phyloP scores from a whole-genome alignment of 2,797 vertebrate genomes.

The Gobio occitaniae region DNA sequence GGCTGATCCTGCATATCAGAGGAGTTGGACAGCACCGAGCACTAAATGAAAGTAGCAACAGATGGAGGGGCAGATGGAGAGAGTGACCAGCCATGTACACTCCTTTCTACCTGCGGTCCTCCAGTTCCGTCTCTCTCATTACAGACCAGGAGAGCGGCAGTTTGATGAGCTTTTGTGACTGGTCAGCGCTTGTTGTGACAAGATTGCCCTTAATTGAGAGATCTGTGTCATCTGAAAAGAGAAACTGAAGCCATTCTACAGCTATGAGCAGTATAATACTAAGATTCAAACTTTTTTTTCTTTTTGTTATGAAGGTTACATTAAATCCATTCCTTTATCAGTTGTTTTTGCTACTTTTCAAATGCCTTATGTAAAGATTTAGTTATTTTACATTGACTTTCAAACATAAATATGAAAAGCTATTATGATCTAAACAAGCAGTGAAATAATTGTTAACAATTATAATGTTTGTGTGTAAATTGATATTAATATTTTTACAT shows the following conservation, averaged over 20 bases:
- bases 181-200: slow-evolving; percentile 41
- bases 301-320: neutral
- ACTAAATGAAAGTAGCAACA: slow-evolving; percentile 82
- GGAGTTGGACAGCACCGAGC: slow-evolving; percentile 79
- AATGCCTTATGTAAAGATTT: neutral
- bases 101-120: slow-evolving; percentile 80
- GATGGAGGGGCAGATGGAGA: slow-evolving; percentile 85
- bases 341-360: neutral
- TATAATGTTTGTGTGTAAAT: neutral
- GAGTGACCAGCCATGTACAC: slow-evolving; percentile 80
- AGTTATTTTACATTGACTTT: neutral
- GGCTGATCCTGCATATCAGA: slow-evolving; percentile 63
- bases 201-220: slow-evolving; percentile 41
- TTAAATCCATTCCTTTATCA: neutral
- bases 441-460: neutral
- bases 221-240: slow-evolving; percentile 28
- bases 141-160: slow-evolving; percentile 49
- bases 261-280: neutral
- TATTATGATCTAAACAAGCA: neutral
- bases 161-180: slow-evolving; percentile 29
- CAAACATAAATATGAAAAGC: neutral
- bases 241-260: neutral
- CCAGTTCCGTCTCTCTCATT: slow-evolving; percentile 50
- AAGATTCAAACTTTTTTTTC: neutral
- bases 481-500: neutral